Evolutionary conservation across 2,888 invertebrate species (phyloP), one percentile per base, ranked within the genome.

Genomic region (Pharmacophagus antenor): DNA sequence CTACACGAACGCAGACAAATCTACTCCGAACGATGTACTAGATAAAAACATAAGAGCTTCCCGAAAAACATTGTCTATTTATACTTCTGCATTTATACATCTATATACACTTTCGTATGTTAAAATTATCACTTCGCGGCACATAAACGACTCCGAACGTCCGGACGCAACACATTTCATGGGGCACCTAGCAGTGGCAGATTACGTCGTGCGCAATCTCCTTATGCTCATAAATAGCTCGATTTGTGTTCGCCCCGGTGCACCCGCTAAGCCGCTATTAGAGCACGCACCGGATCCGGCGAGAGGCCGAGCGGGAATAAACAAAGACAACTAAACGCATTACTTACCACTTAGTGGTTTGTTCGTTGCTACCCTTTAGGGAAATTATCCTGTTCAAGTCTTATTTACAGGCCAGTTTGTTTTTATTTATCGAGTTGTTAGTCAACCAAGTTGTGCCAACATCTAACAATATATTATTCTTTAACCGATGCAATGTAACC

Each of bases 151-250:
- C 15, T 37, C n/a, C 4, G 18, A 18, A 44, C 18, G 21, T 57
- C 52, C 52, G 41, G 17, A 41, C n/a, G 10, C 7, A n/a, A n/a
- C n/a, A n/a, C 15, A 23, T 8, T 22, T 10, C 37, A 58, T 58
- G 65, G 51, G 63, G 47, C 49, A 57, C 51, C 66, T 54, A 58
- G 64, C 58, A 66, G 69, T 69, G 66, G 74, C 72, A 78, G 79
- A 80, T 85, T 81, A 81, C 74, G 72, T 64, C 57, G 62, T 63
- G 67, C 70, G 74, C 83, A 85, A 86, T 86, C 84, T 82, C 72
- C 81, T 83, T 83, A 79, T 73, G 69, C 72, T 72, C 81, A 87
- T 88, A 88, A 88, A 87, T 87, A 85, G 79, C 73, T 68, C 67
- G 68, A 67, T 73, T 73, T 76, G n/a, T n/a, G 75, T 74, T 76